Evolutionary conservation across 2,888 invertebrate genomes (phyloP).

Genomic region (Drosophila quinaria): DNA sequence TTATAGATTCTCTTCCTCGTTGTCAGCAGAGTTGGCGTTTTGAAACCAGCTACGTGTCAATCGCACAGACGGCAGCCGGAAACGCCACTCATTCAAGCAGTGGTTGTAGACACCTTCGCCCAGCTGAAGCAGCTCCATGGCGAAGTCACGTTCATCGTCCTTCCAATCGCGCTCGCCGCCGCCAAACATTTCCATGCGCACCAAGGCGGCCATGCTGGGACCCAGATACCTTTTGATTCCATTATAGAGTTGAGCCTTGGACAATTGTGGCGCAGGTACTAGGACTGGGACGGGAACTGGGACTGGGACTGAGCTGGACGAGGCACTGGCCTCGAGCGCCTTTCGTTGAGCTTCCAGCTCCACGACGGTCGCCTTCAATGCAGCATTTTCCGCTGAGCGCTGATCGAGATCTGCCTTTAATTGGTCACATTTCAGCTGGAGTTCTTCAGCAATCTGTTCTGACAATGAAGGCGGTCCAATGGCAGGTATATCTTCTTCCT

Average conservation of each 20-base stretch:
- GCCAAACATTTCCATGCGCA: constrained; percentile 86
- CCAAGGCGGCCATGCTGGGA: constrained; percentile 83
- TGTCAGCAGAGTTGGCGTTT: constrained; percentile 40
- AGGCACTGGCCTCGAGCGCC: constrained; percentile 5
- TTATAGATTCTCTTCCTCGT: constrained; percentile 58
- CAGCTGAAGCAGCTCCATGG: constrained; percentile 80
- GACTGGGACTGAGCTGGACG: background rate
- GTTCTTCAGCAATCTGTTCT: constrained; percentile 12
- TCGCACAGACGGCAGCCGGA: constrained; percentile 82
- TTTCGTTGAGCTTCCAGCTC: constrained; percentile 24
- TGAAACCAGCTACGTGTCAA: constrained; percentile 77
- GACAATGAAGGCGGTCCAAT: background rate
- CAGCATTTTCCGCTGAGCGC: constrained; percentile 33
- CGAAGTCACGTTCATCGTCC: constrained; percentile 82
- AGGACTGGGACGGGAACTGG: background rate
- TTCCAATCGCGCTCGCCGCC: constrained; percentile 83
- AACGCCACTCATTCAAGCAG: constrained; percentile 84
- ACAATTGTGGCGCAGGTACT: constrained; percentile 27
- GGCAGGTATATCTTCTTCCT: too few relatives aligned
- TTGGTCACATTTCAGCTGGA: constrained; percentile 37
- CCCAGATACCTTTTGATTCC: constrained; percentile 84
- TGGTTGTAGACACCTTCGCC: constrained; percentile 82
- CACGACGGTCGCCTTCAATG: constrained; percentile 22
- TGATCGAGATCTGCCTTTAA: constrained; percentile 24
- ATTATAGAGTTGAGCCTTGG: constrained; percentile 83